Base-by-base conservation (phyloP, 1,140 invertebrate genomes). In the Wiebesia pumilae region DNA sequence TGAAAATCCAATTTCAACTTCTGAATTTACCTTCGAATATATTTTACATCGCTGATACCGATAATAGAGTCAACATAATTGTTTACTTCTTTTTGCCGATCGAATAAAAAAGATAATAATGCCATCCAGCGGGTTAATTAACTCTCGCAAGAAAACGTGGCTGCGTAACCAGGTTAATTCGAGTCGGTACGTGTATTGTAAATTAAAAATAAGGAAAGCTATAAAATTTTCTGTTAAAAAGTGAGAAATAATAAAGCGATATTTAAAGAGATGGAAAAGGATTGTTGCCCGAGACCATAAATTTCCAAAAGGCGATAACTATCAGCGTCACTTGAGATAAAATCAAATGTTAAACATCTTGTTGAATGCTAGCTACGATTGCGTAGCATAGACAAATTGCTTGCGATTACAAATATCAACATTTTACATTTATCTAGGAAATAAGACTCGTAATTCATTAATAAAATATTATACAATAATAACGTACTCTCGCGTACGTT, bases 121-220 rank as follows among this genome's bases (percentile, higher is more conserved):
- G 40, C 10, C 38, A n/a, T 7, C 21, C 10, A 40, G 40, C 27
- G 38, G 27, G 38, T 38, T 75, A 40, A 75, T 43, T 43, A 43
- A n/a, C 21, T 75, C 38, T n/a, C 0, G 24, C 4, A 43, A 43
- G 27, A 75, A 75, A 75, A 43, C 40, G 12, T 43, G 10, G 6
- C 71, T 75, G n/a, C 40, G 71, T 43, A 75, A n/a, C 38, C 71
- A 43, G 71, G 71, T 43, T 75, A 75, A 75, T 75, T 75, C 21
- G 10, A 75, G 16, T 75, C 38, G 43, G 24, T 43, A 14, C 6
- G 38, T 12, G 19, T 27, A n/a, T 75, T 75, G 7, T n/a, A 75
- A 75, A n/a, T 24, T 75, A 14, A 43, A 75, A 75, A 75, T 43
- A 75, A 43, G 71, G 24, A 43, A 3, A 43, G 7, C 27, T 12